Percentiles rank a stretch among this genome's conserved stretches.
Conservation (phyloP, 2,797 vertebrate species). For the Rhinogobio ventralis region DNA sequence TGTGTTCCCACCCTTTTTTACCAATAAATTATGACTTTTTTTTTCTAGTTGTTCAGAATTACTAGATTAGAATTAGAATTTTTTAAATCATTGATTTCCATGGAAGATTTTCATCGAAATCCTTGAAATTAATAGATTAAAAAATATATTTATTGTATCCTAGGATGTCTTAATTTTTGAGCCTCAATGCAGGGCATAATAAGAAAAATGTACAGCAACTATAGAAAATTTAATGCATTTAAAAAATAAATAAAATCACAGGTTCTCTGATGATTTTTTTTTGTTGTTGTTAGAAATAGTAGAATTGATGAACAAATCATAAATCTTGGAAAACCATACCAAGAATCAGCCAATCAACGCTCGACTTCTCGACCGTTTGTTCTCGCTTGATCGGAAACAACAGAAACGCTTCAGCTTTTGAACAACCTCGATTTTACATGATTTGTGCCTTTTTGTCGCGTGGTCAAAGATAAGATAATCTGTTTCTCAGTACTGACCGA, state of each 20-base stretch:
- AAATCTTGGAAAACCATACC: neutral
- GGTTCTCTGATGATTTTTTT: neutral
- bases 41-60: neutral
- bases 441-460: neutral
- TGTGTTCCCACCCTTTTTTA: neutral
- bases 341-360: neutral
- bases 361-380: neutral
- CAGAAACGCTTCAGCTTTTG: neutral
- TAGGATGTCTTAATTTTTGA: neutral
- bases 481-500: neutral
- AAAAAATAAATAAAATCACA: neutral
- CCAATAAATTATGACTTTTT: neutral
- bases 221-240: neutral
- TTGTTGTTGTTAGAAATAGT: neutral
- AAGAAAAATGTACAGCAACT: neutral
- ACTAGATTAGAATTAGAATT: neutral
- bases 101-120: neutral
- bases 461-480: neutral
- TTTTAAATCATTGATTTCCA: neutral
- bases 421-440: neutral
- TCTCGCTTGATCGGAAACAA: too few species aligned
- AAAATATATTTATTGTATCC: neutral
- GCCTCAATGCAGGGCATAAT: neutral
- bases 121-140: neutral
- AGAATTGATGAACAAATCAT: neutral